phyloP scores from a whole-genome alignment of 2,113 vertebrate genomes.

The Cochlearius cochlearius region DNA sequence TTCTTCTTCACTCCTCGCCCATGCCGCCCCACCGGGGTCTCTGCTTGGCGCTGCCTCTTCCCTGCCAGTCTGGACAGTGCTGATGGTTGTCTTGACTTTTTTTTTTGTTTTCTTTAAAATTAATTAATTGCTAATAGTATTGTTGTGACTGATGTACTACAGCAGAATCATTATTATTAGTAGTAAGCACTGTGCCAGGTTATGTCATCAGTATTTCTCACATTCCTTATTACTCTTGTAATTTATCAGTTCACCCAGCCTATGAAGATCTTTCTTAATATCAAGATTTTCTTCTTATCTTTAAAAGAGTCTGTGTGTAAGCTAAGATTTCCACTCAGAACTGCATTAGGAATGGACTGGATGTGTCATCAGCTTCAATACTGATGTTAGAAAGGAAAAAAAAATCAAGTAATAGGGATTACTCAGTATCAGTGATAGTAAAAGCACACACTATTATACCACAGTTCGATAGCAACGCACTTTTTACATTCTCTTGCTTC shows the following conservation, averaged over 20 bases:
- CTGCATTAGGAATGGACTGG: not conserved
- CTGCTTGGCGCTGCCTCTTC: not conserved
- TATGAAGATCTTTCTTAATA: not conserved
- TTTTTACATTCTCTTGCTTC: not conserved
- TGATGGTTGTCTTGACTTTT: not conserved
- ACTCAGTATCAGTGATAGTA: not conserved
- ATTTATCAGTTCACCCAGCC: not conserved
- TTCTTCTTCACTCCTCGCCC: accelerated
- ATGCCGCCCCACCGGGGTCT: not conserved
- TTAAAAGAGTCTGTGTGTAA: not conserved
- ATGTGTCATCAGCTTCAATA: not conserved
- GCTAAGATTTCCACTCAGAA: not conserved
- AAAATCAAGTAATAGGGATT: not conserved
- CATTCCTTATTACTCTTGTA: not conserved
- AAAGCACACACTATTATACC: not conserved
- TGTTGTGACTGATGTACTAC: not conserved
- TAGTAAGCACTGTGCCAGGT: not conserved
- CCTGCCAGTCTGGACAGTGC: not conserved
- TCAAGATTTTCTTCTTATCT: not conserved
- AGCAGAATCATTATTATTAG: not conserved
- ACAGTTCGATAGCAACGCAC: not conserved
- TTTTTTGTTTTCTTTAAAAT: not conserved
- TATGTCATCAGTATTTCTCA: not conserved
- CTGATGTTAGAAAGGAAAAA: not conserved
- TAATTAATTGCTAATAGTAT: not conserved